A percentile compares a stretch with the other conserved stretches of the same genome.
phyloP scores from a whole-genome alignment of 2,797 vertebrate genomes.

The Microctenopoma stevenorrisi region DNA sequence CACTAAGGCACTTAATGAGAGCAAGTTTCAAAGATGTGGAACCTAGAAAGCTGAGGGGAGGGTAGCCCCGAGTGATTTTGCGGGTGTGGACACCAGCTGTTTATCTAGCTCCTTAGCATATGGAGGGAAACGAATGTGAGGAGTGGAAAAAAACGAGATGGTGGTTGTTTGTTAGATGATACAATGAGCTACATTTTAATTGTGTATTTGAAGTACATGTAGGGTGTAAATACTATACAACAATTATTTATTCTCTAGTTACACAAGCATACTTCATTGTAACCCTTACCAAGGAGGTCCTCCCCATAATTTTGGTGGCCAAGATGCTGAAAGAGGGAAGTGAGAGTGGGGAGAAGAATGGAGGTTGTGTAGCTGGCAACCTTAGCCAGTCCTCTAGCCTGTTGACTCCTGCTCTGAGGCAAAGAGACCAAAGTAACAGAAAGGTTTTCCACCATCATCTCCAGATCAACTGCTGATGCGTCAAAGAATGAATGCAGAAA shows the following conservation, averaged over 20 bases:
- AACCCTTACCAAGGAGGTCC: slow-evolving; percentile 88
- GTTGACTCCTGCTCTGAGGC: slow-evolving; percentile 86
- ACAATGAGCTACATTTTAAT: background rate
- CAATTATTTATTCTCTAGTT: background rate
- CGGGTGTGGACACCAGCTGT: slow-evolving; percentile 52
- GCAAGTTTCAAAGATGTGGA: slow-evolving; percentile 47
- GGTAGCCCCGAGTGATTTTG: slow-evolving; percentile 37
- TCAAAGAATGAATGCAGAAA: slow-evolving; percentile 90
- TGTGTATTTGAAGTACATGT: background rate
- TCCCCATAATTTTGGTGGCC: slow-evolving; percentile 87
- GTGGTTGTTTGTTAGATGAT: slow-evolving; percentile 2
- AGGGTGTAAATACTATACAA: background rate
- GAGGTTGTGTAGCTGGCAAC: slow-evolving; percentile 89
- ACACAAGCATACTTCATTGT: background rate
- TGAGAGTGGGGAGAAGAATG: slow-evolving; percentile 91
- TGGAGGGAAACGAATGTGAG: slow-evolving; percentile 9
- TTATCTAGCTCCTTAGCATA: slow-evolving; percentile 32
- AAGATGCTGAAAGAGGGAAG: slow-evolving; percentile 92
- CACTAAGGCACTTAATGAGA: slow-evolving; percentile 49
- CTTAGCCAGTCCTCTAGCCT: slow-evolving; percentile 85
- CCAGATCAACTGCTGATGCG: slow-evolving; percentile 90
- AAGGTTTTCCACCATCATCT: slow-evolving; percentile 87
- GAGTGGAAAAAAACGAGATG: slow-evolving; percentile 3
- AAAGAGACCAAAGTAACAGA: slow-evolving; percentile 86
- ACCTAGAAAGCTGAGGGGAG: slow-evolving; percentile 24